These are phyloP conservation scores for Tarsius wallacei DNA, from an alignment of 2,797 vertebrate genomes.

Conservation along the genomic window DNA sequence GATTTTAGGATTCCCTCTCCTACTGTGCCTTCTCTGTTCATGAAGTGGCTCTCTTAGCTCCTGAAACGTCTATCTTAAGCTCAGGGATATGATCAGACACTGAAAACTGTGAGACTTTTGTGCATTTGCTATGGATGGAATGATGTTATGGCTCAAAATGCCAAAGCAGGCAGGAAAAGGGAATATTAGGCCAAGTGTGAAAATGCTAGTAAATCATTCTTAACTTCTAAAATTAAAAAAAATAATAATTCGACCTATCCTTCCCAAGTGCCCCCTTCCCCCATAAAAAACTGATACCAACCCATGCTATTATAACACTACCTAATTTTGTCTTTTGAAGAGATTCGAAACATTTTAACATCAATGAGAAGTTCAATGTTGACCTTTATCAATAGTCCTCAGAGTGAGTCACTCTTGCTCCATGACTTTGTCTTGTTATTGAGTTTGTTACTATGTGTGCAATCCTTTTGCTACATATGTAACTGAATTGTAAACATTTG, in stretches of 20 bases:
- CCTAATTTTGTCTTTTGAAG: background rate
- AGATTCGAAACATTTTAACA: background rate
- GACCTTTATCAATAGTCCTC: background rate
- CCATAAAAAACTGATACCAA: background rate
- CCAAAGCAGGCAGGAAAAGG: background rate
- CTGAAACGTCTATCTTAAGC: background rate
- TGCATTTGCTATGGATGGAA: constrained; percentile 27
- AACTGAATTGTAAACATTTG: background rate
- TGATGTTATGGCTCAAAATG: background rate
- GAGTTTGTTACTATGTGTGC: background rate
- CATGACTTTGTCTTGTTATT: background rate
- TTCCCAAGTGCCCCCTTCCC: fast-evolving
- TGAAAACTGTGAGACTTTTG: background rate
- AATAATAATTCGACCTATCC: background rate
- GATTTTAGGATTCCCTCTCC: background rate
- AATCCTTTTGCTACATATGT: background rate
- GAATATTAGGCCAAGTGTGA: background rate
- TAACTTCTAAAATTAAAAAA: background rate
- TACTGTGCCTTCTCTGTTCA: background rate
- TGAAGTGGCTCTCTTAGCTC: background rate
- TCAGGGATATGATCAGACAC: background rate
- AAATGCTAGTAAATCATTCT: background rate
- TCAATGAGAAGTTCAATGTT: background rate
- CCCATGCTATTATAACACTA: background rate
- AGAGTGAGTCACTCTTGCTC: background rate